These are phyloP conservation scores for Castor canadensis DNA, from an alignment of 2,113 vertebrate genomes.

Conservation along the genomic window DNA sequence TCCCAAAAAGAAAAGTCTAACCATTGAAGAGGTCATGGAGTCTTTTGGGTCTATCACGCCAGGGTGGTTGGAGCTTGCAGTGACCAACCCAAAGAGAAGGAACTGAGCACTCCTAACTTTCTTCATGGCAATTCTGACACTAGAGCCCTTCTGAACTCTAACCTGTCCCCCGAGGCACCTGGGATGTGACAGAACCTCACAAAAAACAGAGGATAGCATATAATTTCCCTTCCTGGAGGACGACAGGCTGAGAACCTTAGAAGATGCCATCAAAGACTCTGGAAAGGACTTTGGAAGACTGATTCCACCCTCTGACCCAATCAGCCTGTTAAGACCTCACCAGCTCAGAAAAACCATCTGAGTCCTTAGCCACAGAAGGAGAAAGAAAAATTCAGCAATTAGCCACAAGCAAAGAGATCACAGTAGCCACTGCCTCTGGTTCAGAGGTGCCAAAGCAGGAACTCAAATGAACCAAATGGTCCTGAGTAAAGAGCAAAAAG, in stretches of 20 bases:
- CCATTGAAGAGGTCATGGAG: background rate
- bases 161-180: background rate
- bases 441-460: background rate
- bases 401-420: background rate
- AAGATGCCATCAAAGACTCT: background rate
- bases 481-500: background rate
- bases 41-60: background rate
- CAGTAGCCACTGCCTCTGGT: background rate
- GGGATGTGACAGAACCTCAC: background rate
- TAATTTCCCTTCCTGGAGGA: background rate
- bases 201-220: background rate
- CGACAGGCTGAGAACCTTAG: background rate
- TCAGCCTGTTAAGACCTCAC: background rate
- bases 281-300: background rate
- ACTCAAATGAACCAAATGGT: too few species aligned
- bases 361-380: background rate
- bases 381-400: background rate
- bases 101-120: background rate
- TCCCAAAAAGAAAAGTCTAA: background rate
- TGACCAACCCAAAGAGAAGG: background rate
- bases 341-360: background rate
- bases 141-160: background rate
- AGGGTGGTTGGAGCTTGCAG: background rate
- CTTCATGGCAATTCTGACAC: background rate
- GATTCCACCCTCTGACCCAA: background rate